phyloP scores from a whole-genome alignment of 2,113 vertebrate genomes.

The Gambusia affinis region DNA sequence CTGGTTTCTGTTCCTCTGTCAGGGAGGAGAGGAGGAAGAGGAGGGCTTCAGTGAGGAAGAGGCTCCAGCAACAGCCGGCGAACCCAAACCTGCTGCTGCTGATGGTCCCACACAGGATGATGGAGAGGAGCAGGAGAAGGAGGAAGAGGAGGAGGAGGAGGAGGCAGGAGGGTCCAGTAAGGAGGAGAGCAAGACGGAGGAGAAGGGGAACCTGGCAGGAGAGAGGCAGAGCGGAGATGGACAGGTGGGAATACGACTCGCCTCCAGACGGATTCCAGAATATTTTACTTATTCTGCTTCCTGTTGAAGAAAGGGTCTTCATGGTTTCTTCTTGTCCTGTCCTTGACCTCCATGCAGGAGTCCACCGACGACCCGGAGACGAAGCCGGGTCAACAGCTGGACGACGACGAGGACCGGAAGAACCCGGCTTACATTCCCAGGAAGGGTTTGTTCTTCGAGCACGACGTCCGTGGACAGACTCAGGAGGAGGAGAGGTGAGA shows the following conservation, averaged over 20 bases:
- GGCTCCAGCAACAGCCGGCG: constrained; percentile 80
- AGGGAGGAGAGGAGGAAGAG: constrained; percentile 82
- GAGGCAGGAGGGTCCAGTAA: constrained; percentile 36
- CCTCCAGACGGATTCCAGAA: too few species aligned
- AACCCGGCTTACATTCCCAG: constrained; percentile 97
- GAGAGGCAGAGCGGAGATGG: constrained; percentile 97
- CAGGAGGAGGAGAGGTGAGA: constrained; percentile 92
- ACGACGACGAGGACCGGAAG: constrained; percentile 95
- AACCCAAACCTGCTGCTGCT: constrained; percentile 75
- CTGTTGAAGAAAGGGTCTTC: too few species aligned
- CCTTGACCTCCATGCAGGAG: constrained; percentile 78
- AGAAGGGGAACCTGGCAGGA: constrained; percentile 86
- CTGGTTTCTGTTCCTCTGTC: background rate
- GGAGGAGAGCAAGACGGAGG: constrained; percentile 82
- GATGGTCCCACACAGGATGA: constrained; percentile 66
- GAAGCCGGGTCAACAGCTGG: constrained; percentile 89
- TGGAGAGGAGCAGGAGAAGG: constrained; percentile 67
- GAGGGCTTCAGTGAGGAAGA: constrained; percentile 90
- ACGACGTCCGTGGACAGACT: constrained; percentile 92
- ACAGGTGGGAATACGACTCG: constrained; percentile 81
- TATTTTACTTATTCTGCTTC: too few species aligned
- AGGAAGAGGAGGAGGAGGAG: constrained; percentile 73
- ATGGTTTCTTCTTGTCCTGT: too few species aligned
- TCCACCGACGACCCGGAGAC: constrained; percentile 93
- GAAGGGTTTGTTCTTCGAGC: constrained; percentile 97